Conservation (phyloP, 2,113 vertebrate species). For the Ophthalmotilapia sp. region DNA sequence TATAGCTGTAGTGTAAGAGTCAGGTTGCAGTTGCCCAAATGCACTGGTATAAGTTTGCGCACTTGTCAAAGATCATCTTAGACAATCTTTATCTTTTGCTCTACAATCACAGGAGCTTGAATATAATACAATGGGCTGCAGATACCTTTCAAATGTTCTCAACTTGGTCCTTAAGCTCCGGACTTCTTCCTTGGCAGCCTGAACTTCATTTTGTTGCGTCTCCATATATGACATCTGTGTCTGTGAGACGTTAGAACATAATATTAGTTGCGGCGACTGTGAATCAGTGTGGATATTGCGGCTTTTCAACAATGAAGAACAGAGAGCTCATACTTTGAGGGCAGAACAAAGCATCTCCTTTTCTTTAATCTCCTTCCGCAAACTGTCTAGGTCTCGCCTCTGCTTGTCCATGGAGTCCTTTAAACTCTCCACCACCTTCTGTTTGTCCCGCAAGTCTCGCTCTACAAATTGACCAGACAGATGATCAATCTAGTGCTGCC, state of each 20-base stretch:
- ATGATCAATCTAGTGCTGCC: not conserved
- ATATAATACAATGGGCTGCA: not conserved
- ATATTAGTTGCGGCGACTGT: not conserved
- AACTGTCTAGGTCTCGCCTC: conserved; percentile 77
- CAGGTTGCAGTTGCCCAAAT: not conserved
- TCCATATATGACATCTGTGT: conserved; percentile 93
- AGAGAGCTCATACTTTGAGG: conserved; percentile 74
- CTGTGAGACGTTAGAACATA: conserved; percentile 54
- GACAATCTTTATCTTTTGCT: not conserved
- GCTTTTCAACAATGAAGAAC: not conserved
- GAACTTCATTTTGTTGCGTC: conserved; percentile 79
- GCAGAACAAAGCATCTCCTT: conserved; percentile 84
- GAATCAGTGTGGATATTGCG: not conserved
- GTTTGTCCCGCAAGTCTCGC: conserved; percentile 80
- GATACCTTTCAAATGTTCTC: conserved; percentile 83
- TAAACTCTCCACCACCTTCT: conserved; percentile 75
- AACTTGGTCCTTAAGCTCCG: conserved; percentile 78
- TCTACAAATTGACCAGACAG: conserved; percentile 64
- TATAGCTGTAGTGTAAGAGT: not conserved
- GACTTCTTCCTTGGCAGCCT: conserved; percentile 82
- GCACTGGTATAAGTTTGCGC: not conserved
- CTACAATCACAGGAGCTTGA: not conserved
- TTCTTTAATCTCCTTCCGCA: conserved; percentile 76
- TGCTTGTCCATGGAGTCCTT: conserved; percentile 81
- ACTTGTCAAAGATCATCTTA: not conserved